Conservation (phyloP, 2,113 vertebrate genomes). For the Apteryx owenii region DNA sequence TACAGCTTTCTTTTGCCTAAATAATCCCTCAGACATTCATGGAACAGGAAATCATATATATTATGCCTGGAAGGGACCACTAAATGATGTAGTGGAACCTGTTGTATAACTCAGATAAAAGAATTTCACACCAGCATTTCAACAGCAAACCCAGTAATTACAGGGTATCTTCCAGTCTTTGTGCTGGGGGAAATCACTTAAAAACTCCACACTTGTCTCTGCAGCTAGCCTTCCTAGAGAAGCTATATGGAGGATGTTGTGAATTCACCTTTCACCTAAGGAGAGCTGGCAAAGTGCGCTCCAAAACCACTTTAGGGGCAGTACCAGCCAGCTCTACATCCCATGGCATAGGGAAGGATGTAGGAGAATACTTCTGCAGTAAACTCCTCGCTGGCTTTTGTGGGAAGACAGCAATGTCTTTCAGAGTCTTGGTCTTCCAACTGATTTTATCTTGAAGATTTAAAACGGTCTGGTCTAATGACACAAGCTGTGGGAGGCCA, state of each 20-base stretch:
- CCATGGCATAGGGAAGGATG: neutral
- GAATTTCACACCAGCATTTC: neutral
- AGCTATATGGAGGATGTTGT: neutral
- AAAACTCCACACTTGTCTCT: neutral
- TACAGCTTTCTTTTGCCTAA: neutral
- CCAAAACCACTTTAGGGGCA: neutral
- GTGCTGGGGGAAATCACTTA: neutral
- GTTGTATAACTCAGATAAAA: neutral
- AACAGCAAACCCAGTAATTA: neutral
- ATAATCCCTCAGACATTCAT: neutral
- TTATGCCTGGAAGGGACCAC: neutral
- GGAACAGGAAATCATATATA: neutral
- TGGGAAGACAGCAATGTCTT: neutral
- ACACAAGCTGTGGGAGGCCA: slow-evolving; percentile 1
- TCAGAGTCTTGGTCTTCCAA: neutral
- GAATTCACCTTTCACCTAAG: neutral
- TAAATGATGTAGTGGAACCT: neutral
- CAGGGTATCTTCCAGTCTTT: neutral
- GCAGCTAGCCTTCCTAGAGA: neutral
- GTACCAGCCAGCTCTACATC: neutral
- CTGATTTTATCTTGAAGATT: neutral
- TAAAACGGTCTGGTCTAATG: neutral
- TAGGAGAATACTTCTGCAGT: neutral
- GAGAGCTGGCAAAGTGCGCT: neutral
- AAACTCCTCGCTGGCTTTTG: neutral